phyloP scores from a whole-genome alignment of 2,888 invertebrate species.

The Drosophila parthenogenetica region DNA sequence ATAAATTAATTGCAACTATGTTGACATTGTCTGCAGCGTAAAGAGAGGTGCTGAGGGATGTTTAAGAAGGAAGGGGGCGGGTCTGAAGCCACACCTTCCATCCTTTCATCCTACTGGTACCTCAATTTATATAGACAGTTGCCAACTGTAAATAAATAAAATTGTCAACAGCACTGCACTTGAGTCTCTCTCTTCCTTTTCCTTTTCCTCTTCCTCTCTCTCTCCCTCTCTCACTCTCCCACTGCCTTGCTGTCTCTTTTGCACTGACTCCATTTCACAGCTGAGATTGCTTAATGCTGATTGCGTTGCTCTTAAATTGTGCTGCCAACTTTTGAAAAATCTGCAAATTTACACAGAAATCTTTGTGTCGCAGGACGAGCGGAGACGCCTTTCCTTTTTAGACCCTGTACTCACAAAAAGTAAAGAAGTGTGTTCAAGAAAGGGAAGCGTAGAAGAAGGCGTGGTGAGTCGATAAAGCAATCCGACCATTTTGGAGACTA shows the following conservation, averaged over 20 bases:
- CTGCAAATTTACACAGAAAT: constrained; percentile 80
- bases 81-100: not conserved
- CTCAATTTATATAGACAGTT: constrained; percentile 79
- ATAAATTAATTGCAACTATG: constrained; percentile 85
- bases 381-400: constrained; percentile 27
- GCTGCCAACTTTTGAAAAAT: constrained; percentile 81
- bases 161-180: constrained; percentile 76
- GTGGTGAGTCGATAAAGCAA: no score
- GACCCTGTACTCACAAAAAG: no score
- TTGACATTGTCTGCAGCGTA: constrained; percentile 65
- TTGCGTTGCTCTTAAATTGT: constrained; percentile 84
- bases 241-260: not conserved
- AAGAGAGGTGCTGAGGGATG: not conserved
- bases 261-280: not conserved
- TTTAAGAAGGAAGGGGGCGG: not conserved
- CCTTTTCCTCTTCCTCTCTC: not conserved
- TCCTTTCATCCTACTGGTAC: constrained; percentile 36
- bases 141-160: constrained; percentile 82
- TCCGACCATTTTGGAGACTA: no score
- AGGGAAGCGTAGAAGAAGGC: no score
- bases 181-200: constrained; percentile 35
- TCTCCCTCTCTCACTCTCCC: not conserved
- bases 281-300: constrained; percentile 80
- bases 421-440: no score
- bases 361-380: constrained; percentile 35